Base-by-base conservation (phyloP, 1,140 invertebrate genomes). In the Cherax quadricarinatus region DNA sequence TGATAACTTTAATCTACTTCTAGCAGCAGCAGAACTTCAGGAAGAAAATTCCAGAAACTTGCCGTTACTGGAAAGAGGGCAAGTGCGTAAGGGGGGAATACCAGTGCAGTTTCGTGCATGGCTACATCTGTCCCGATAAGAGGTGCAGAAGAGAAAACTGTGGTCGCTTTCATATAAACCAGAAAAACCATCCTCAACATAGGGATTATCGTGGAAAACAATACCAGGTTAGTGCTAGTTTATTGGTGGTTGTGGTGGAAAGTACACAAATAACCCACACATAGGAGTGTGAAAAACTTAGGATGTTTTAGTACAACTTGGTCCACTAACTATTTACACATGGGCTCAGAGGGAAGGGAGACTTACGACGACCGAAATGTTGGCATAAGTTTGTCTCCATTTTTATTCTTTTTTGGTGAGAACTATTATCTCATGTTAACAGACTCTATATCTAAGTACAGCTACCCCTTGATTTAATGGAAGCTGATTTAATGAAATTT, bases 71-170 rank as follows among this genome's bases (percentile, higher is more conserved):
- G 88, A 83, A 75, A 57, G 82, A 84, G 51, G 53, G 82, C 80
- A 90, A 83, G 48, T 90, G 88, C 48, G 18, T 82, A 16, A 89
- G 83, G 80, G 66, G 81, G 48, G 75, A 90, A 10, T 78, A 78
- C 57, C 80, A 90, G 49, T 90, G 88, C 73, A 83, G 49, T 62
- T 90, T 84, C 73, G 66, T 90, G 7, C 88, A 90, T 79, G 88
- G 88, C 12, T 90, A 41, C 49, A 51, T 90, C 30, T 90, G 88
- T 83, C 60, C 66, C 16, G 88, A 90, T 85, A 79, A 81, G 12
- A 70, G 81, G 16, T 90, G 88, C 30, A 75, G 88, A 81, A 73
- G 53, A 16, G 88, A 90, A 41, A 57, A 84, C 66, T 90, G 88
- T 81, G 70, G 57, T 62, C 51, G 49, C n/a, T 18, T 83, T 30